Conservation (phyloP, 2,113 vertebrate genomes). For the Eulemur macaco region DNA sequence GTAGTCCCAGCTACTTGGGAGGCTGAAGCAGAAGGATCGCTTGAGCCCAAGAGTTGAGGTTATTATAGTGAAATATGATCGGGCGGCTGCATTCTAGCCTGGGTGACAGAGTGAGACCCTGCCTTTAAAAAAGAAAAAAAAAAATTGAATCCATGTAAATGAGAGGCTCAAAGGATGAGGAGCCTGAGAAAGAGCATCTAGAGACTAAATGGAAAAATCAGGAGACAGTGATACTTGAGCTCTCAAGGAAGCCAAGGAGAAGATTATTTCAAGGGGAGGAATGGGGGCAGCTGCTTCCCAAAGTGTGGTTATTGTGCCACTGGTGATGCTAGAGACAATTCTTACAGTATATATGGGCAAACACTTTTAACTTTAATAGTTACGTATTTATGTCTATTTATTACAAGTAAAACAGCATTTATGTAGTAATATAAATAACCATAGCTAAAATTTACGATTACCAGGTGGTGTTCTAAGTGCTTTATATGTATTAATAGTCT, state of each 20-base stretch:
- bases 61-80: too few relatives aligned
- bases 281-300: not conserved
- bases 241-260: not conserved
- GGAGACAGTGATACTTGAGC: not conserved
- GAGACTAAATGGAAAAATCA: rapidly evolving
- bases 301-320: not conserved
- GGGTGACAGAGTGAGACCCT: too few relatives aligned
- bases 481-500: not conserved
- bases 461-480: not conserved
- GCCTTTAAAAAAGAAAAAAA: too few relatives aligned
- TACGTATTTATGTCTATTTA: not conserved
- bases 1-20: not conserved
- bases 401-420: not conserved
- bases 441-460: not conserved
- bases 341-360: not conserved
- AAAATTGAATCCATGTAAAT: not conserved
- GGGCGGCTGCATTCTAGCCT: too few relatives aligned
- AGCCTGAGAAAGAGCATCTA: not conserved
- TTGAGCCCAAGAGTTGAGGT: too few relatives aligned
- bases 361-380: not conserved
- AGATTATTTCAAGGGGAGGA: not conserved
- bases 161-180: not conserved
- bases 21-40: not conserved
- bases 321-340: not conserved
- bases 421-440: not conserved